These are phyloP conservation scores for Athene cunicularia DNA, from an alignment of 2,113 vertebrate genomes.

Conservation along the genomic window DNA sequence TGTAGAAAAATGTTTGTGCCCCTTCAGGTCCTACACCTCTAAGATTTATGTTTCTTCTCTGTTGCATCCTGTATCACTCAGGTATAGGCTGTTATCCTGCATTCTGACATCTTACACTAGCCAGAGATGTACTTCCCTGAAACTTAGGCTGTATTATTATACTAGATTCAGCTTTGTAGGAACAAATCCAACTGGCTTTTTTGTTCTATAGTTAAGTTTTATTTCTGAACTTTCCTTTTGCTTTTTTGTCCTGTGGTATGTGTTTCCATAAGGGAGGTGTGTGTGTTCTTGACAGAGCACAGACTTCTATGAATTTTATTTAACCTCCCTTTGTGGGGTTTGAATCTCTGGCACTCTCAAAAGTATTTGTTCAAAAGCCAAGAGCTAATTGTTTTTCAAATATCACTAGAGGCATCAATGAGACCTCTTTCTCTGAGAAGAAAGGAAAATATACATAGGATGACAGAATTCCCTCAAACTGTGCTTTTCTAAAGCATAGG, in stretches of 20 bases:
- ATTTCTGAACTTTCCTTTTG: background rate
- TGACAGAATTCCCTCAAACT: slow-evolving; percentile 45
- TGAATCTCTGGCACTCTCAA: background rate
- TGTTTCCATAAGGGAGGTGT: background rate
- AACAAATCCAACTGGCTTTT: background rate
- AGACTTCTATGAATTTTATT: background rate
- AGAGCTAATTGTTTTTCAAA: slow-evolving; percentile 22
- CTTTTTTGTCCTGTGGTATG: background rate
- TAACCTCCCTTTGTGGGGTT: background rate
- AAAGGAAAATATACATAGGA: slow-evolving; percentile 31
- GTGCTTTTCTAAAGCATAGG: slow-evolving; percentile 15
- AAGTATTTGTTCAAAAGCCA: slow-evolving; percentile 44
- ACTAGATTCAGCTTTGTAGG: background rate
- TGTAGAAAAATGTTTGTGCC: background rate
- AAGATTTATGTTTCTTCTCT: background rate
- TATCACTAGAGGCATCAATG: background rate
- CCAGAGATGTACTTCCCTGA: background rate
- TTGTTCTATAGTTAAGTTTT: background rate
- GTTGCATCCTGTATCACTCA: background rate
- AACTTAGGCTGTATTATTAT: background rate
- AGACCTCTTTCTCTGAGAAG: background rate
- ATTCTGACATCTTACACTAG: background rate
- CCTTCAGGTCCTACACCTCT: background rate
- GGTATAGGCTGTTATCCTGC: background rate
- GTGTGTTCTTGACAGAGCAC: background rate